Evolutionary conservation across 2,113 vertebrate genomes (phyloP), one percentile per base, ranked within the genome.

Genomic region (Cygnus buccinator): DNA sequence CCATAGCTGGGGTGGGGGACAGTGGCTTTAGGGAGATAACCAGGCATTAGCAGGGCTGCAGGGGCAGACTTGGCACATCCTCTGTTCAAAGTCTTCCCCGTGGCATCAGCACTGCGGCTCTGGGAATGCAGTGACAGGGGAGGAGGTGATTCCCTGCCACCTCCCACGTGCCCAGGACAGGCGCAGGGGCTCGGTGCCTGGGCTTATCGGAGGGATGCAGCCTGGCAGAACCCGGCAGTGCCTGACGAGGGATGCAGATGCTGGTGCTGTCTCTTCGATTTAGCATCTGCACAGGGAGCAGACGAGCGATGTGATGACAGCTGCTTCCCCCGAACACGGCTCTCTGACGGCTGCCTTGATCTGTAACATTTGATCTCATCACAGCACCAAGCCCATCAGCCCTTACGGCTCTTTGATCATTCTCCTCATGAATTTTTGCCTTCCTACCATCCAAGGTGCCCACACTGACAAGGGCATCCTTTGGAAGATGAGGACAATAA

Each of bases 81-180:
- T n/a, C 19, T 18, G 8, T 8, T n/a, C 1, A 1, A 12, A 2
- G 14, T 31, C 11, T 18, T 28, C 68, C 54, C n/a, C 2, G 28
- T 2, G 13, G 17, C 10, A 26, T 35, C 6, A 33, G 37, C 5
- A n/a, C 4, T 1, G 2, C 46, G 41, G 44, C n/a, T 17, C 29
- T 20, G 31, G 0, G 33, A 61, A 19, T 4, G 18, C 59, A 9
- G 33, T 6, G 26, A 3, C 18, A 26, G 83, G 12, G 1, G 12
- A 26, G 18, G 16, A 26, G 14, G 46, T 21, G 67, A 17, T 21
- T 39, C 20, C 55, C 62, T 61, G 46, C 44, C 33, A 29, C 33
- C 54, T 20, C 48, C 26, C 0, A 2, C 7, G 8, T 7, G 41
- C 26, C 37, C 3, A 0, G 41, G 31, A 41, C 22, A 8, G 70